Percentiles rank a stretch among this genome's conserved stretches.
phyloP scores from a whole-genome alignment of 2,797 vertebrate genomes.

The Meriones psammophilus region DNA sequence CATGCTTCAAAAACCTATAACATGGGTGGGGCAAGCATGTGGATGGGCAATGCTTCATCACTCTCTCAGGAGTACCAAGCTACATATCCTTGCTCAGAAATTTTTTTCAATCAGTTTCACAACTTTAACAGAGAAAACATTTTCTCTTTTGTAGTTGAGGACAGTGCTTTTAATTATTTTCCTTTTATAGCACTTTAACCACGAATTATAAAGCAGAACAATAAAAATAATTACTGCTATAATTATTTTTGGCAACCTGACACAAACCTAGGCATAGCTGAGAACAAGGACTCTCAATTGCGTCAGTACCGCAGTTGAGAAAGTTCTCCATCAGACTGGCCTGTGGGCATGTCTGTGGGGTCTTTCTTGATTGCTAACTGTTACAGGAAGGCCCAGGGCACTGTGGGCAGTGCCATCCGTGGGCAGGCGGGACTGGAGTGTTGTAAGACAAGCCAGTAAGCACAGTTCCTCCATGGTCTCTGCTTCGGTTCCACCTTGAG shows the following conservation, averaged over 20 bases:
- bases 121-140: constrained; percentile 33
- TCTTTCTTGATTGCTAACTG: neutral
- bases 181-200: constrained; percentile 37
- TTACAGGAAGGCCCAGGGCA: neutral
- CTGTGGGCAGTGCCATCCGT: too few relatives aligned
- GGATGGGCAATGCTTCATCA: neutral
- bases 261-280: neutral
- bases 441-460: neutral
- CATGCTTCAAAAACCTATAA: constrained; percentile 36
- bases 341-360: neutral
- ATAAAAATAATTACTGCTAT: constrained; percentile 23
- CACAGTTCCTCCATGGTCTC: neutral
- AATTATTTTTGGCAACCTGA: neutral
- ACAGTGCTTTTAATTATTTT: constrained; percentile 46
- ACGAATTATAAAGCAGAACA: constrained; percentile 2
- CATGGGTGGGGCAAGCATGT: neutral
- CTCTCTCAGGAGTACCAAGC: neutral
- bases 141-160: constrained; percentile 32
- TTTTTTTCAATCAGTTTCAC: neutral
- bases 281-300: neutral
- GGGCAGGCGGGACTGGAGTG: neutral
- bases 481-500: neutral
- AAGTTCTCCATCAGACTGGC: neutral
- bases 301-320: too few relatives aligned
- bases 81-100: neutral